These are phyloP conservation scores for Rhopalosiphum nymphaeae DNA, from an alignment of 2,888 invertebrate species.

Conservation along the genomic window DNA sequence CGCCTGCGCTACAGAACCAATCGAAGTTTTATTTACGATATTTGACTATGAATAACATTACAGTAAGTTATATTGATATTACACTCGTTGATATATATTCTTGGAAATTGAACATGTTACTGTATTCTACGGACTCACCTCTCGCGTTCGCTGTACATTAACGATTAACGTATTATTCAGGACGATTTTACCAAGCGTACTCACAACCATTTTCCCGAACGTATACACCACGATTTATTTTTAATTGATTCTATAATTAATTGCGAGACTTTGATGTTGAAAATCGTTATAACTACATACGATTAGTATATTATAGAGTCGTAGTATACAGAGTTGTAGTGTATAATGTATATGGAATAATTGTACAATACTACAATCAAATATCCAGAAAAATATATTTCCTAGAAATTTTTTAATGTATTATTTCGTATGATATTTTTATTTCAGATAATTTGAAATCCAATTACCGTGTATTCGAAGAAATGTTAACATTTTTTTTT, in stretches of 20 bases:
- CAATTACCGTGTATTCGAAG: not conserved
- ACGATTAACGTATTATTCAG: not conserved
- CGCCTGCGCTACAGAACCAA: not conserved
- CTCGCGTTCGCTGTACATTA: not conserved
- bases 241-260: constrained; percentile 18
- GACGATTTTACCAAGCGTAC: too few relatives aligned
- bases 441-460: not conserved
- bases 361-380: not conserved
- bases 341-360: too few relatives aligned
- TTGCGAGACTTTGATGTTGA: constrained; percentile 1
- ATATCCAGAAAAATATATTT: not conserved
- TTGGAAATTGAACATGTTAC: not conserved
- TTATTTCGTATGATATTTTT: not conserved
- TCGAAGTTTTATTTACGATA: not conserved
- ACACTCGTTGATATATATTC: not conserved
- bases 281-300: not conserved
- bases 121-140: not conserved
- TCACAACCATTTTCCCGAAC: not conserved
- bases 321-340: too few relatives aligned
- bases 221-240: not conserved
- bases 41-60: not conserved
- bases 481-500: not conserved
- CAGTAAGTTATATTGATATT: not conserved
- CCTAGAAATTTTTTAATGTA: not conserved
- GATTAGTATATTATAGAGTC: too few relatives aligned